These are phyloP conservation scores for Dysidea cf. avara DNA, from an alignment of 37 sponge, comb jelly and placozoan species.

Conservation along the genomic window DNA sequence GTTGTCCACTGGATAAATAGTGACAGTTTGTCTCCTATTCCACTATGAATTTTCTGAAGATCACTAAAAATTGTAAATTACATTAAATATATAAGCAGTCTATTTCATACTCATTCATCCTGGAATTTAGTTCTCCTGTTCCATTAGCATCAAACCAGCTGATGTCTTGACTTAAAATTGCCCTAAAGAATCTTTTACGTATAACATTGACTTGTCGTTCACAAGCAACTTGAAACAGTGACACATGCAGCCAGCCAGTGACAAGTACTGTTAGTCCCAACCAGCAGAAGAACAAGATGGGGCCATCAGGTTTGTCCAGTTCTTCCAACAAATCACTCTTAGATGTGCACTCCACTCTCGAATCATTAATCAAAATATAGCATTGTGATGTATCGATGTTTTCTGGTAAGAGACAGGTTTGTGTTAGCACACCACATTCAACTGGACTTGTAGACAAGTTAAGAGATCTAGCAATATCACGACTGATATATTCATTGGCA, in stretches of 20 bases:
- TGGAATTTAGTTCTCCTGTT: constrained; percentile 64
- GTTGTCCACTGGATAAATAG: constrained; percentile 59
- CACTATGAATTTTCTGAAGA: constrained; percentile 42
- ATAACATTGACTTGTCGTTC: constrained; percentile 70
- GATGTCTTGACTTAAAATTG: constrained; percentile 79
- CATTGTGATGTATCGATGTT: no score
- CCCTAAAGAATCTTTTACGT: constrained; percentile 40
- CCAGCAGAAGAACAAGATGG: constrained; percentile 33
- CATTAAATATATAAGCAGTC: not conserved
- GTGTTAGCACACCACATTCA: no score
- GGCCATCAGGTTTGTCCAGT: no score
- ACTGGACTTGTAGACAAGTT: no score
- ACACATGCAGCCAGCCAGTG: constrained; percentile 45
- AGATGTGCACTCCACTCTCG: no score
- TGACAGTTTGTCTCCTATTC: constrained; percentile 55
- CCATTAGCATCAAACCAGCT: constrained; percentile 85
- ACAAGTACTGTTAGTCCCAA: constrained; percentile 47
- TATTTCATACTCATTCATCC: constrained; percentile 60
- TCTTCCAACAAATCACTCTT: no score
- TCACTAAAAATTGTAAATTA: no score
- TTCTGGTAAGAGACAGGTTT: no score
- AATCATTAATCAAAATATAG: no score
- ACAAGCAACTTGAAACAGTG: constrained; percentile 57
- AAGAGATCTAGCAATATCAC: no score
- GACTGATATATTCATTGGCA: constrained; percentile 21